These are phyloP conservation scores for Globicephala melas DNA, from an alignment of 2,113 vertebrate species.

Conservation along the genomic window DNA sequence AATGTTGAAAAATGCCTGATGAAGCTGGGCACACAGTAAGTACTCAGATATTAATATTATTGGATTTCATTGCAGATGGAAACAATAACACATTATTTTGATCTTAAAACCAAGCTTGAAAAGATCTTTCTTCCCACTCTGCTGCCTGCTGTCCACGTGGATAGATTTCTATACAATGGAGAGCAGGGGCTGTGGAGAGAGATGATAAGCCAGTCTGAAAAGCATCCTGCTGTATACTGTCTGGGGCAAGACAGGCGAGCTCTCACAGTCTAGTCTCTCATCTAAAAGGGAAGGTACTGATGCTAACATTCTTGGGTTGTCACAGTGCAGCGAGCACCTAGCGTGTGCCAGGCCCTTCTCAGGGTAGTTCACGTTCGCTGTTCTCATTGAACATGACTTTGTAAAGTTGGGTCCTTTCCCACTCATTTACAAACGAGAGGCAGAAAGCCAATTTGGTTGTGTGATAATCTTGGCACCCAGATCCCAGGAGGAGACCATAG, in stretches of 20 bases:
- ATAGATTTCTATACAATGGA: not conserved
- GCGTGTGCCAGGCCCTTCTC: fast-evolving
- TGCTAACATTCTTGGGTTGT: too few relatives aligned
- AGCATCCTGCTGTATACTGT: not conserved
- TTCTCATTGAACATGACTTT: too few relatives aligned
- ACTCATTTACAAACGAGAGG: not conserved
- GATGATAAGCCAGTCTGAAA: not conserved
- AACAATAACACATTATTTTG: fast-evolving
- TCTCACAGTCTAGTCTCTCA: not conserved
- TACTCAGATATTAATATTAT: fast-evolving
- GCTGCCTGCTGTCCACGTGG: not conserved
- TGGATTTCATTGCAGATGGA: not conserved
- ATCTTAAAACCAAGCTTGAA: not conserved
- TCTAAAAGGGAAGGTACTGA: not conserved
- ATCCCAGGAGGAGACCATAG: fast-evolving
- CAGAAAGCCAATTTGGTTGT: not conserved
- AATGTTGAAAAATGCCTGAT: not conserved
- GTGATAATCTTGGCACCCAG: too few relatives aligned
- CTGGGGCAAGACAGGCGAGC: not conserved
- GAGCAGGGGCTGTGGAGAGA: not conserved
- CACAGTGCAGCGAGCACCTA: fast-evolving
- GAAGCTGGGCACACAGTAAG: not conserved
- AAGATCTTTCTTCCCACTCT: fast-evolving
- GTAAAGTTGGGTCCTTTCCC: not conserved
- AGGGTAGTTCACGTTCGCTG: fast-evolving